phyloP scores from a whole-genome alignment of 1,140 invertebrate genomes.

The Euwallacea similis region DNA sequence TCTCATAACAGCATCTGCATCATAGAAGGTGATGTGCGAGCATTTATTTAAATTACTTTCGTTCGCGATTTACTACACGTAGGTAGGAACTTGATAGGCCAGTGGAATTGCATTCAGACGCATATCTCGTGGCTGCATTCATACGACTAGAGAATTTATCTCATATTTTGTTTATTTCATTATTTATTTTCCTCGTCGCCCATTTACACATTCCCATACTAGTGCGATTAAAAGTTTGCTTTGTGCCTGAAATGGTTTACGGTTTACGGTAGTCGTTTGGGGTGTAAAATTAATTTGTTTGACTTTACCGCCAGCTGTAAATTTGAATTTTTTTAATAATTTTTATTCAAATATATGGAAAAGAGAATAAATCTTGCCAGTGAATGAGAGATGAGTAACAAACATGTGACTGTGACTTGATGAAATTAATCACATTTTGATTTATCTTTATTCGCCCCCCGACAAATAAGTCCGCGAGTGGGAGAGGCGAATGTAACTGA shows the following conservation, averaged over 20 bases:
- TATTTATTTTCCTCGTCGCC: neutral
- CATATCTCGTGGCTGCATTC: neutral
- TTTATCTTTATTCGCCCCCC: no score
- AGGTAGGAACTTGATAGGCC: neutral
- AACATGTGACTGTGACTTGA: no score
- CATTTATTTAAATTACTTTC: constrained; percentile 5
- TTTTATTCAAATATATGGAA: no score
- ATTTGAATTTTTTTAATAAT: no score
- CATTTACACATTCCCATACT: neutral
- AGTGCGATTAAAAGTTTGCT: neutral
- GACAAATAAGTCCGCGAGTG: no score
- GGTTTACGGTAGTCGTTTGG: no score
- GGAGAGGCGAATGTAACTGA: no score
- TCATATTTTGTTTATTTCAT: neutral
- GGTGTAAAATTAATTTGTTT: neutral
- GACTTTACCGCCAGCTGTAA: neutral
- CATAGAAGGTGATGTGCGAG: neutral
- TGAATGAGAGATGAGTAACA: no score
- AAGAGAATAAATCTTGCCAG: no score
- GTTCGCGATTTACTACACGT: neutral
- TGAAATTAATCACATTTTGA: no score
- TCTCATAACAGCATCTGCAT: constrained; percentile 1
- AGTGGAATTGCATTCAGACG: neutral
- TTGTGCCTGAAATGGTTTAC: neutral
- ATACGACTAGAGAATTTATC: neutral